phyloP scores from a whole-genome alignment of 2,113 vertebrate genomes.

The Corvus cornix region DNA sequence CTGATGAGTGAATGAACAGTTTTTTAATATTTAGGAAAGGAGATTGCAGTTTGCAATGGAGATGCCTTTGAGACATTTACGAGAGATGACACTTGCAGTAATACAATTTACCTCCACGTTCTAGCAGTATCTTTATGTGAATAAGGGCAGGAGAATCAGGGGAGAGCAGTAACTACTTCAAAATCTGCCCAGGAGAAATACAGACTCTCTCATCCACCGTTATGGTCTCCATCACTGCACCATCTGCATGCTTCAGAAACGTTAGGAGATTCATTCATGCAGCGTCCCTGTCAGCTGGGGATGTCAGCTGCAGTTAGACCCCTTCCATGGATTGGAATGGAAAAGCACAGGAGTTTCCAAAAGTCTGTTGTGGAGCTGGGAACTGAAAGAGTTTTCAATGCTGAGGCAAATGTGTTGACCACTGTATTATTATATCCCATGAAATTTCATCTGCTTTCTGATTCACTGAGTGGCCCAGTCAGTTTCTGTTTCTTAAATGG shows the following conservation, averaged over 20 bases:
- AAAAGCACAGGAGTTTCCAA: not conserved
- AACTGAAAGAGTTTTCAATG: not conserved
- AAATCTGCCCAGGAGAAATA: not conserved
- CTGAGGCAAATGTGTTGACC: not conserved
- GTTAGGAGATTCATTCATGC: not conserved
- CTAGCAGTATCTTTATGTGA: not conserved
- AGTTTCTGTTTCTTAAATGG: not conserved
- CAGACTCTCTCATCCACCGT: not conserved
- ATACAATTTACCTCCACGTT: not conserved
- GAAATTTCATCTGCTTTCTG: not conserved
- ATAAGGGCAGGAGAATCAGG: not conserved
- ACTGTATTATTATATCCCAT: not conserved
- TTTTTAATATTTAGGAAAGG: not conserved
- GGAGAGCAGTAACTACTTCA: not conserved
- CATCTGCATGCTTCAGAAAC: not conserved
- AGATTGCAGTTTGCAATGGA: not conserved
- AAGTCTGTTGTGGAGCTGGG: not conserved
- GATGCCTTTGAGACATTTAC: not conserved
- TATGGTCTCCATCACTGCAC: not conserved
- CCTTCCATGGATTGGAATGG: fast-evolving
- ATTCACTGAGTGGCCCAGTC: not conserved
- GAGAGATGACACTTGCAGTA: not conserved
- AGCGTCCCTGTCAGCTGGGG: not conserved
- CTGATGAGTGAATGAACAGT: not conserved
- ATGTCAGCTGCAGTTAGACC: not conserved